Percentiles rank a stretch among this genome's conserved stretches.
Conservation (phyloP, 2,888 invertebrate species). For the Orthosia gracilis region DNA sequence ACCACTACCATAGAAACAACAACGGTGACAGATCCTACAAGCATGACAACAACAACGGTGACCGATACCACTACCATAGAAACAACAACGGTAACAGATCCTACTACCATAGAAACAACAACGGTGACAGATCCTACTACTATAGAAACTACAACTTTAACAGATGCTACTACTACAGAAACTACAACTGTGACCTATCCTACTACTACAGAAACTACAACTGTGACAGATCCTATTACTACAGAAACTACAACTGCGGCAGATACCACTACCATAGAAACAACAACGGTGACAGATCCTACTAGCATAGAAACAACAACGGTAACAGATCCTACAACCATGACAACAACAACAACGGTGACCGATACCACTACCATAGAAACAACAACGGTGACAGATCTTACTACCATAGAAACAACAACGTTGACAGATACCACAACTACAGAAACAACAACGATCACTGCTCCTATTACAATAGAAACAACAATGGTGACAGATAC, state of each 20-base stretch:
- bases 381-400: neutral
- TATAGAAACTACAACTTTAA: neutral
- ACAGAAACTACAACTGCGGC: slow-evolving; percentile 18
- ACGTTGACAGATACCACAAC: neutral
- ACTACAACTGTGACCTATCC: neutral
- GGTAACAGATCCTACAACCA: neutral
- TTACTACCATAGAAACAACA: neutral
- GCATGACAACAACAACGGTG: neutral
- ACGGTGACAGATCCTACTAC: neutral
- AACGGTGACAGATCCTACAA: neutral
- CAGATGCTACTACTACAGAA: neutral
- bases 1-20: neutral
- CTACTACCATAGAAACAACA: slow-evolving; percentile 11
- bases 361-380: neutral
- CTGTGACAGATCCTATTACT: neutral
- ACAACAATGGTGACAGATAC: neutral
- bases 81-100: neutral
- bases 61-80: slow-evolving; percentile 17
- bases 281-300: neutral
- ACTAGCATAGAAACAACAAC: slow-evolving; percentile 7
- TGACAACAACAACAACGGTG: neutral
- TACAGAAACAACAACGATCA: neutral
- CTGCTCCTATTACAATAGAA: neutral
- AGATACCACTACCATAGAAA: neutral
- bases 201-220: neutral